Conservation (phyloP, 2,888 invertebrate genomes). For the Yponomeuta sedellus region DNA sequence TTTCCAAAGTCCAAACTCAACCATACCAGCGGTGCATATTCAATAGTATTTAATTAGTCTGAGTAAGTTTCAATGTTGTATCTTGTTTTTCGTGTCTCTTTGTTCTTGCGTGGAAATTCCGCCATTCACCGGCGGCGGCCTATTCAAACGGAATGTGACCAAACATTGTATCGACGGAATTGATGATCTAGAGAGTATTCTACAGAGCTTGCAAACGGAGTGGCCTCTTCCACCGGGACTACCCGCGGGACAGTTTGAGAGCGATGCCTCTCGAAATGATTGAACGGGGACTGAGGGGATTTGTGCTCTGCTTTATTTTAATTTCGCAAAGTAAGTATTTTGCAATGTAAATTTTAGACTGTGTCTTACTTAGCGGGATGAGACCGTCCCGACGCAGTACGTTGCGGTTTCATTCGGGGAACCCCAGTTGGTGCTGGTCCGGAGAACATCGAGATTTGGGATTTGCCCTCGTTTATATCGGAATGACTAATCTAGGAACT, state of each 20-base stretch:
- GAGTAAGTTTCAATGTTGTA: neutral
- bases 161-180: constrained; percentile 11
- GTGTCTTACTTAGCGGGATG: constrained; percentile 36
- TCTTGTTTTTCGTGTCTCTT: neutral
- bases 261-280: constrained; percentile 67
- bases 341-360: constrained; percentile 53
- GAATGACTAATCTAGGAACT: neutral
- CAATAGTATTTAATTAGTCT: constrained; percentile 24
- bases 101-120: neutral
- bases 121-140: neutral
- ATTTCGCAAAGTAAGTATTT: constrained; percentile 72
- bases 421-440: neutral
- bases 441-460: neutral
- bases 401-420: constrained; percentile 31
- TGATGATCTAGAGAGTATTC: constrained; percentile 3
- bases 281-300: constrained; percentile 70
- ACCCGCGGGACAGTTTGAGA: constrained; percentile 59
- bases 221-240: constrained; percentile 29
- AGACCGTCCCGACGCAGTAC: constrained; percentile 36
- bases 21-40: constrained; percentile 77
- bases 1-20: constrained; percentile 26
- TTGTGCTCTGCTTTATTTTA: constrained; percentile 66
- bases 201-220: neutral
- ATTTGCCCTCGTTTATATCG: neutral
- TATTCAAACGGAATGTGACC: constrained; percentile 29